Base-by-base conservation (phyloP, 2,888 invertebrate genomes). In the Sarcophaga variegata region DNA sequence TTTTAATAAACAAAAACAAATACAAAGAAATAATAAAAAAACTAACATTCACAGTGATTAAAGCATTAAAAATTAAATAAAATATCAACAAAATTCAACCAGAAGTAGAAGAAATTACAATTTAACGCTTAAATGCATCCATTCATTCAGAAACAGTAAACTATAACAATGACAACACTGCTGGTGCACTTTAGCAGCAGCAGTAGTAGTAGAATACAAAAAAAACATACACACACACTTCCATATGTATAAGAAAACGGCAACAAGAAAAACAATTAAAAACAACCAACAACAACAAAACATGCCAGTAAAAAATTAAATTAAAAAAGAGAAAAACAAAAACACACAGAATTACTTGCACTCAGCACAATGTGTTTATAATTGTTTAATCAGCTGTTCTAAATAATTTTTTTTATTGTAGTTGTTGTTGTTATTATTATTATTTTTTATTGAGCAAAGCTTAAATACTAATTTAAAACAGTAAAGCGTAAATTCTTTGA, bases 301-400 rank as follows among this genome's bases (percentile, higher is more conserved):
- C 8, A 17, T 47, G n/a, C 12, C 37, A 37, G 8, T 37, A 37
- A 37, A 37, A 37, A 2, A 37, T 10, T 1, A 37, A 37, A 37
- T 37, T 37, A 10, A 37, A 37, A 37, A 37, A 10, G 37, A 37
- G 37, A 37, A 37, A 10, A 10, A 37, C 8, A 37, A 37, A 8
- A 10, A 37, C 37, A 37, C 8, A 37, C 8, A 37, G 8, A 37
- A 37, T 37, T 10, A 37, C 37, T 2, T 37, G 37, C 37, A 37
- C 37, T 54, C 12, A 54, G 12, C 12, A 71, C 62, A 84, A 87
- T 75, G 81, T 80, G 64, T 70, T 71, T 76, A 63, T 78, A 80
- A 86, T 80, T 86, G 86, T 81, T 86, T 83, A 83, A 84, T 87
- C 87, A 87, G 87, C 87, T 87, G 87, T 87, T 87, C 76, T 84